A percentile compares a stretch with the other conserved stretches of the same genome.
Conservation (phyloP, 2,113 vertebrate species). For the Acrocephalus arundinaceus region DNA sequence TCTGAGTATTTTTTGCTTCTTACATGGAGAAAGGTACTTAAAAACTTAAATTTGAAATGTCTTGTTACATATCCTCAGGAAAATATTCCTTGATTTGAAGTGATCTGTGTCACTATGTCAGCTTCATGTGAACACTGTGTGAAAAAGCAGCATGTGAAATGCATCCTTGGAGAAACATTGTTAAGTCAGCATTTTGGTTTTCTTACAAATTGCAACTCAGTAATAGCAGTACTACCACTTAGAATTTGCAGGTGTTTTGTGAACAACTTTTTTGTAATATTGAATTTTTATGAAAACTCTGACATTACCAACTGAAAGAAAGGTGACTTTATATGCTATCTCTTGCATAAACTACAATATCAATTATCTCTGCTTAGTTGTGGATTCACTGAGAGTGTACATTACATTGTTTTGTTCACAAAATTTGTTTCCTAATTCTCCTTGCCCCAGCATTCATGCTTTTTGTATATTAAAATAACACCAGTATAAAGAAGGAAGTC, state of each 20-base stretch:
- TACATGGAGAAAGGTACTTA: neutral
- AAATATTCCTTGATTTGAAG: neutral
- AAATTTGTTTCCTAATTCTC: neutral
- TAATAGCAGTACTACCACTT: neutral
- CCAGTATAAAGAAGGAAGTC: neutral
- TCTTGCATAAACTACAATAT: neutral
- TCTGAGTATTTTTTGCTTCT: neutral
- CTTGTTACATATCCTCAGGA: neutral
- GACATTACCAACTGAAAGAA: neutral
- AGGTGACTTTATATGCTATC: neutral
- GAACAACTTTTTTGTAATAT: neutral
- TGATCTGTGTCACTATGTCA: neutral
- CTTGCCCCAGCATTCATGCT: neutral
- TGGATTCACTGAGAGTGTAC: neutral
- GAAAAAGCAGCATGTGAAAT: neutral
- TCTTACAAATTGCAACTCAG: neutral
- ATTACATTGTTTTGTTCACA: neutral
- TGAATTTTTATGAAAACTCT: conserved; percentile 18
- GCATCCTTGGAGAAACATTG: neutral
- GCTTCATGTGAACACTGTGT: neutral
- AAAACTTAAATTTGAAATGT: neutral
- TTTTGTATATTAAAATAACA: neutral
- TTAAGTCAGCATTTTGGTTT: conserved; percentile 8
- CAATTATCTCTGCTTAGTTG: neutral
- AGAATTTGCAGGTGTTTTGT: neutral